A percentile compares a stretch with the other conserved stretches of the same genome.
Conservation (phyloP, 1,140 invertebrate species). For the Drosophila mojavensis region DNA sequence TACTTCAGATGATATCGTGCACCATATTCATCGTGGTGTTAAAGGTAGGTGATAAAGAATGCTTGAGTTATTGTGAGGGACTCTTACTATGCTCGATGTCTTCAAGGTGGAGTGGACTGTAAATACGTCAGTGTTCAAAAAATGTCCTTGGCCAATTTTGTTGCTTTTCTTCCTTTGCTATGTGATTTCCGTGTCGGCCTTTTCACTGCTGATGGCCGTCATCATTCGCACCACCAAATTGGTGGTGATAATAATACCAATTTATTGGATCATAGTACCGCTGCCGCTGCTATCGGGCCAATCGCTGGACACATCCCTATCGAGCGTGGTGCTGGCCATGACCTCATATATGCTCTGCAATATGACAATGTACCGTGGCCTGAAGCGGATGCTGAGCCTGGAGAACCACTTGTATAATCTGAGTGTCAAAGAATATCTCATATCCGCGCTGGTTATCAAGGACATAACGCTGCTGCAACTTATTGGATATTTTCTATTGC, state of each 20-base stretch:
- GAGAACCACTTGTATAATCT: conserved; percentile 2
- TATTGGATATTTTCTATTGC: conserved; percentile 28
- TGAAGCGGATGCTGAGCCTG: conserved; percentile 30
- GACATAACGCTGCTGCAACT: conserved; percentile 20
- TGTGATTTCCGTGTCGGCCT: conserved; percentile 25
- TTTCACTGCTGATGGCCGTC: conserved; percentile 35
- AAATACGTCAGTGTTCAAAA: not conserved
- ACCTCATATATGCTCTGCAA: conserved; percentile 41
- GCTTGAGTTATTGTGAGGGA: not conserved
- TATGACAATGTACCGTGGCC: conserved; percentile 47
- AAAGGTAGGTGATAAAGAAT: conserved; percentile 14
- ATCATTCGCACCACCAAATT: conserved; percentile 27
- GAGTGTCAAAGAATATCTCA: conserved; percentile 15
- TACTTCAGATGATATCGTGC: conserved; percentile 21
- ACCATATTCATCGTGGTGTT: conserved; percentile 14
- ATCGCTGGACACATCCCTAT: not conserved
- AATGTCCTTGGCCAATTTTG: conserved; percentile 41
- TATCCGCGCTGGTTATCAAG: not conserved
- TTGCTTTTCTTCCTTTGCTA: conserved; percentile 37
- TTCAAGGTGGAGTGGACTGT: conserved; percentile 32
- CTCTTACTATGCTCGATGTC: not conserved
- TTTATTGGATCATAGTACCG: conserved; percentile 41
- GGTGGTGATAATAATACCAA: conserved; percentile 36
- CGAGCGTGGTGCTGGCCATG: not conserved
- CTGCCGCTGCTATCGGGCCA: conserved; percentile 37